Evolutionary conservation across 2,797 vertebrate genomes (phyloP).

Genomic region (Carcharodon carcharias): DNA sequence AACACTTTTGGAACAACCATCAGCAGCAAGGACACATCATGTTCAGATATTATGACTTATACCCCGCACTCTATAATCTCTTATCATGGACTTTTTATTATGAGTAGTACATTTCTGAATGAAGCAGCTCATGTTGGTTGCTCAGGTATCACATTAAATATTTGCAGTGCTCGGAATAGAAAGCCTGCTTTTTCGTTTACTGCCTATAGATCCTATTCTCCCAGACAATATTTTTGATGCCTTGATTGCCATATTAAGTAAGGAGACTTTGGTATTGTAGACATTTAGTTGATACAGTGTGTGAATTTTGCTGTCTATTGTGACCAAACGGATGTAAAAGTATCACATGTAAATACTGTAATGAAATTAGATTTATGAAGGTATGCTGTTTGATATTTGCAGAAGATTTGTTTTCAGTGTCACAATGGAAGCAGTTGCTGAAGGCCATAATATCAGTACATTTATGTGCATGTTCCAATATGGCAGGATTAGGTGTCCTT

Average conservation of each 20-base stretch:
- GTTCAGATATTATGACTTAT: constrained; percentile 15
- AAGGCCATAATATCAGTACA: neutral
- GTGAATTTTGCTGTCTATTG: neutral
- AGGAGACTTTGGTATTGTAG: neutral
- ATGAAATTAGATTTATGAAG: constrained; percentile 20
- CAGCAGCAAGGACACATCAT: constrained; percentile 11
- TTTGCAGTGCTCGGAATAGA: constrained; percentile 20
- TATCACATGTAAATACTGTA: constrained; percentile 22
- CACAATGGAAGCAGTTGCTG: neutral
- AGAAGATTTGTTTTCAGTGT: neutral
- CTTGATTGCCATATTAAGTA: constrained; percentile 18
- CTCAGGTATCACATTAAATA: constrained; percentile 32
- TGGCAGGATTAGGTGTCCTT: neutral
- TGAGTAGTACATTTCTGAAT: constrained; percentile 23
- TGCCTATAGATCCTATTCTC: constrained; percentile 30
- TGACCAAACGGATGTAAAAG: constrained; percentile 12
- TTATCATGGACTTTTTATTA: constrained; percentile 6
- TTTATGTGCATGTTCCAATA: neutral
- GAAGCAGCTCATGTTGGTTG: constrained; percentile 30
- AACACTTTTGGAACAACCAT: neutral
- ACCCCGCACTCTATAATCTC: neutral
- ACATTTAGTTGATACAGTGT: neutral
- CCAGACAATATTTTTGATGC: neutral
- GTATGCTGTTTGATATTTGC: neutral
- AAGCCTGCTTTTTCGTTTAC: constrained; percentile 34